A percentile compares a stretch with the other conserved stretches of the same genome.
Conservation (phyloP, 2,888 invertebrate genomes). For the Nymphalis c-album region DNA sequence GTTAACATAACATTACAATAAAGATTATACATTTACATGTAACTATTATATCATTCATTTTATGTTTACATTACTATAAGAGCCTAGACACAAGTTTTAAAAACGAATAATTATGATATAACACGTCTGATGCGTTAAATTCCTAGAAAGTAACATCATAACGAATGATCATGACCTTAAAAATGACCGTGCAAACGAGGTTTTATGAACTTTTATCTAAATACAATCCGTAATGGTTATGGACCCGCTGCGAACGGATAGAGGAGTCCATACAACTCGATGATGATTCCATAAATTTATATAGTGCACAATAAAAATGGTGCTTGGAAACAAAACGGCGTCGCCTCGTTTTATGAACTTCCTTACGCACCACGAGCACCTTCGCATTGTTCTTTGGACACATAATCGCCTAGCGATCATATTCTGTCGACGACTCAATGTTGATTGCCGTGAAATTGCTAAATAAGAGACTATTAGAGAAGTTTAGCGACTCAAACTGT, state of each 20-base stretch:
- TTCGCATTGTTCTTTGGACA: conserved; percentile 57
- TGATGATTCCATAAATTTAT: conserved; percentile 81
- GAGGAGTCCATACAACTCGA: conserved; percentile 77
- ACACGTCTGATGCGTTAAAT: background rate
- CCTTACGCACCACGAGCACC: conserved; percentile 40
- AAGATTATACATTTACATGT: too few species aligned
- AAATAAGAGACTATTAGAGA: conserved; percentile 58
- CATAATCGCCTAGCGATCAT: conserved; percentile 15
- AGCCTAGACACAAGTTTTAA: background rate
- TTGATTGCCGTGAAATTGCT: conserved; percentile 69
- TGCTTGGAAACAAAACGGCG: conserved; percentile 72
- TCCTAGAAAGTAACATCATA: conserved; percentile 21
- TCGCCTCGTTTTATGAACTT: conserved; percentile 73
- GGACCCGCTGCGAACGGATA: conserved; percentile 70
- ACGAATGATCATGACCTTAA: conserved; percentile 18
- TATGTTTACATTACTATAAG: background rate
- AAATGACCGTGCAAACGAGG: conserved; percentile 55
- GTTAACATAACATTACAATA: too few species aligned
- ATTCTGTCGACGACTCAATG: conserved; percentile 50
- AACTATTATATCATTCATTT: background rate
- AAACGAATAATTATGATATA: background rate
- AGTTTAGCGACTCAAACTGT: conserved; percentile 52
- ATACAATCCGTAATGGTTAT: conserved; percentile 77
- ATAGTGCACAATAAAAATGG: conserved; percentile 77
- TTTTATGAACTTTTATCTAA: conserved; percentile 73